Evolutionary conservation across 2,113 vertebrate genomes (phyloP), one percentile per base, ranked within the genome.

Genomic region (Triplophysa rosa): DNA sequence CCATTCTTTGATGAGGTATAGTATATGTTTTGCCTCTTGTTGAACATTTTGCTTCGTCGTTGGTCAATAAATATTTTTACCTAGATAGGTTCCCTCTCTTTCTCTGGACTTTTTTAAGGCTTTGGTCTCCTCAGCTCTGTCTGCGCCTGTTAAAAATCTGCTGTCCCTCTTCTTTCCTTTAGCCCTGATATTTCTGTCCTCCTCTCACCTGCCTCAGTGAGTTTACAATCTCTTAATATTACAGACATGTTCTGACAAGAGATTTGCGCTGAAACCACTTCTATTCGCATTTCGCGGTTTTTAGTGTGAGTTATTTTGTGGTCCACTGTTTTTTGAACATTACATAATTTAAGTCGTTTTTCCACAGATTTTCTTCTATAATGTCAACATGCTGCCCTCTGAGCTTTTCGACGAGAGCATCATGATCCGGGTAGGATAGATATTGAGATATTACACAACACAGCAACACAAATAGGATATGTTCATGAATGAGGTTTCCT

Each of bases 1-100:
- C 96, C 97, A 0, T 98, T 93, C 88, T 99, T 96, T 89, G 94
- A 99, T 86, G 96, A 99, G 93, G 97, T 97, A 73, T 42, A 23
- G 23, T 58, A 19, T 2, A 24, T 2, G 8, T 23, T 12, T 33
- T 21, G 54, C 5, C n/a, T 16, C 54, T 21, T 17, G 33, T 58
- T 58, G n/a, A 58, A 21, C 54, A 54, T 14, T 54, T 54, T 54
- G 16, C 6, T 64, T 45, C 42, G 5, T 80, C 19, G 42, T 19
- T 37, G 24, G 64, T 29, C 24, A 61, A 3, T n/a, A 67, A 11
- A 59, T 54, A 9, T 4, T 49, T 42, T 17, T 74, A 42, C 12
- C 3, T 9, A 21, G 26, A 56, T 12, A 47, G 16, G n/a, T 11
- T 63, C 49, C 52, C 42, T 52, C 63, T 79, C 33, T 74, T 17